A percentile compares a stretch with the other conserved stretches of the same genome.
Conservation (phyloP, 2,113 vertebrate species). For the Hemiscyllium ocellatum region DNA sequence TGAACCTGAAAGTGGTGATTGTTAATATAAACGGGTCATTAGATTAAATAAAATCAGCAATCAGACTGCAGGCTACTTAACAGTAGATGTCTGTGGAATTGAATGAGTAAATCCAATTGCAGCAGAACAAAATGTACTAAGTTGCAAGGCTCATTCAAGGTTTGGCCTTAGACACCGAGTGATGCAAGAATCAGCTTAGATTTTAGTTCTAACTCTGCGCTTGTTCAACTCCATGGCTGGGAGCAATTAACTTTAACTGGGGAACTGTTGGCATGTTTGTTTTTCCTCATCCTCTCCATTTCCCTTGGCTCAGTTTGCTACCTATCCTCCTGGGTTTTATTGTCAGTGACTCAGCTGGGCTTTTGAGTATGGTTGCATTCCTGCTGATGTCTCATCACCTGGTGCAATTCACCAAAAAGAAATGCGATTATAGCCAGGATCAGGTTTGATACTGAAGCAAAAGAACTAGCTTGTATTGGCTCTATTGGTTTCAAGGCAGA, state of each 20-base stretch:
- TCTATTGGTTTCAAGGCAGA: background rate
- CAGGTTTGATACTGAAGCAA: background rate
- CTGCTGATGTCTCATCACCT: background rate
- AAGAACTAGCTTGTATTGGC: background rate
- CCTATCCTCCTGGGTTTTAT: background rate
- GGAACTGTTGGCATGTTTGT: background rate
- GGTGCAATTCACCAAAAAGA: background rate
- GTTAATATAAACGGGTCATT: background rate
- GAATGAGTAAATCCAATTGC: background rate
- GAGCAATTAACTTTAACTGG: background rate
- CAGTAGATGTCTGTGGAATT: background rate
- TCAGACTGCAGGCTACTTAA: background rate
- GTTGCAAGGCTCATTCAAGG: background rate
- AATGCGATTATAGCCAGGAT: background rate
- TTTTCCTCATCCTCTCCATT: background rate
- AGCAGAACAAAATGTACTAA: background rate
- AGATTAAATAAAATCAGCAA: background rate
- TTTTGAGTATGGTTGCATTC: background rate
- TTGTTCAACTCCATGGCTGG: background rate
- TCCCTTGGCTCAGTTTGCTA: background rate
- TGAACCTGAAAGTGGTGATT: background rate
- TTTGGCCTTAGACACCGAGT: background rate
- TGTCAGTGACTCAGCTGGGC: background rate
- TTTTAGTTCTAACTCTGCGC: background rate
- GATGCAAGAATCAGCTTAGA: background rate